Evolutionary conservation across 2,113 vertebrate species (phyloP).

Genomic region (Chlamydotis undulata): DNA sequence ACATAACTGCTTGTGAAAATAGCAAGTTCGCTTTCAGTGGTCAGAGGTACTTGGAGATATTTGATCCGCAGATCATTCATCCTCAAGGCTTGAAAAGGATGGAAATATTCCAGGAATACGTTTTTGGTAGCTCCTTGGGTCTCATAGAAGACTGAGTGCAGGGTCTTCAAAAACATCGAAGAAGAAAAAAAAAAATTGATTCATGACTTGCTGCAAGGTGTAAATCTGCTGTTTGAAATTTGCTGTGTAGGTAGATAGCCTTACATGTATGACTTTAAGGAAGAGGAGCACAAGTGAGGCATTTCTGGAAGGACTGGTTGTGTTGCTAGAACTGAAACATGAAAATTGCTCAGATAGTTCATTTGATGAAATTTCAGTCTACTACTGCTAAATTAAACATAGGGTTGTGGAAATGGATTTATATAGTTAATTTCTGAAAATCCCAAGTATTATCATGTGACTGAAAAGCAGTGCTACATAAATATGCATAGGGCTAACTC

Average conservation of each 20-base stretch:
- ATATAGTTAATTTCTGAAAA: neutral
- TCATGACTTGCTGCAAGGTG: neutral
- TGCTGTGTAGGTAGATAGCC: neutral
- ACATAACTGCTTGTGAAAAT: neutral
- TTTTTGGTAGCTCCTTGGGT: neutral
- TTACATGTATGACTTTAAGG: fast-evolving
- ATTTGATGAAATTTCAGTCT: neutral
- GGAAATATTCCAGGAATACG: neutral
- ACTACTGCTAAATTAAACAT: neutral
- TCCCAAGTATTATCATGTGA: neutral
- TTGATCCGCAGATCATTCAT: neutral
- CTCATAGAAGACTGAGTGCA: neutral
- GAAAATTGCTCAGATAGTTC: neutral
- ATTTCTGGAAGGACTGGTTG: neutral
- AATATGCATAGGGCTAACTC: neutral
- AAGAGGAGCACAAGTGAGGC: neutral
- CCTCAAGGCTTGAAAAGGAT: neutral
- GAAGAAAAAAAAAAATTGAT: neutral
- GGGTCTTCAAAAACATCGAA: neutral
- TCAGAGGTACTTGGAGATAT: neutral
- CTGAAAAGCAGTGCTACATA: neutral
- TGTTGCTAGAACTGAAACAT: neutral
- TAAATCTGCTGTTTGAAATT: neutral
- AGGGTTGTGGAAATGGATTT: neutral
- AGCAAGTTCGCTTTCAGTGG: neutral